These are phyloP conservation scores for Pararge aegeria DNA, from an alignment of 1,140 invertebrate species.

Conservation along the genomic window DNA sequence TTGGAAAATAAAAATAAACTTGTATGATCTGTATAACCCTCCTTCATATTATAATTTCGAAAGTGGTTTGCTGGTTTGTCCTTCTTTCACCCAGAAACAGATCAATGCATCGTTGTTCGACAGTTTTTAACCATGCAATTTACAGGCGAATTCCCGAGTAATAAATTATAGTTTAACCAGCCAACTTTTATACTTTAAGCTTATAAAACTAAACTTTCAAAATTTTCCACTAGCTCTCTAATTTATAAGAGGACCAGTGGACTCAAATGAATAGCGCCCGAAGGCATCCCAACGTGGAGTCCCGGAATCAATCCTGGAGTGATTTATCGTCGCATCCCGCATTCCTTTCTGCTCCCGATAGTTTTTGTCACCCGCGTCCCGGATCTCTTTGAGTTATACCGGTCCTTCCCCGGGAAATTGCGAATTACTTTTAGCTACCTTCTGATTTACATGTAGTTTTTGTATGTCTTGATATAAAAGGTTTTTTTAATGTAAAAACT, in stretches of 20 bases:
- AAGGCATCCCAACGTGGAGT: constrained; percentile 9
- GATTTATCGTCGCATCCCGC: constrained; percentile 18
- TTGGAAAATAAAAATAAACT: too few relatives aligned
- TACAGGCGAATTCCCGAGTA: too few relatives aligned
- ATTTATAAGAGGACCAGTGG: neutral
- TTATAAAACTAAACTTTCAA: neutral
- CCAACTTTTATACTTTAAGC: neutral
- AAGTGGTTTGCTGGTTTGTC: too few relatives aligned
- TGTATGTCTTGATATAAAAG: neutral
- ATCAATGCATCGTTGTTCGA: too few relatives aligned
- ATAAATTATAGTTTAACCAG: too few relatives aligned
- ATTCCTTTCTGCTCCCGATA: constrained; percentile 22
- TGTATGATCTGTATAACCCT: too few relatives aligned
- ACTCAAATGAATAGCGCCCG: constrained; percentile 21
- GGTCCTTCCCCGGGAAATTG: constrained; percentile 23
- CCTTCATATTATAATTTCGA: too few relatives aligned
- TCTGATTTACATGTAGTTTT: constrained; percentile 6
- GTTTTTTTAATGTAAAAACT: neutral
- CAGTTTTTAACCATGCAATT: too few relatives aligned
- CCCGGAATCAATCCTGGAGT: constrained; percentile 20
- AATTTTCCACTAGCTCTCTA: neutral
- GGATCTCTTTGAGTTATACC: constrained; percentile 27
- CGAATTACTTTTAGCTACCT: constrained; percentile 16
- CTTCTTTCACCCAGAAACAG: too few relatives aligned
- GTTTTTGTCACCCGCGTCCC: constrained; percentile 20